Evolutionary conservation across 2,113 vertebrate species (phyloP).

Genomic region (Oryzias melastigma): DNA sequence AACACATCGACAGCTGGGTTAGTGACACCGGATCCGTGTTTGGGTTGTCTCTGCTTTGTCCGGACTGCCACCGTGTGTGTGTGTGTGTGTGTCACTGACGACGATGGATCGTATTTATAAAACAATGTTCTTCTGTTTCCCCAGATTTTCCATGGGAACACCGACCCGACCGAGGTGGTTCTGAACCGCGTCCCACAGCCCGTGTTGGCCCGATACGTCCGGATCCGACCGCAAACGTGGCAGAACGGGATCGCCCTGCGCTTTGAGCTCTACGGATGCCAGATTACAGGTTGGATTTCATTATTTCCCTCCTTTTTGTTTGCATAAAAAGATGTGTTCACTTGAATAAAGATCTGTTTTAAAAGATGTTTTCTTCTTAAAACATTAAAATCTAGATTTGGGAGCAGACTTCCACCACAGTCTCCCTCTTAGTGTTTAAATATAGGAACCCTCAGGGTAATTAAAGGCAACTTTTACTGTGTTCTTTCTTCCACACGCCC

Average conservation of each 20-base stretch:
- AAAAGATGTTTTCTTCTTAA: background rate
- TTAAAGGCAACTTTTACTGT: conserved; percentile 48
- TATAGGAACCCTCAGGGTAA: conserved; percentile 47
- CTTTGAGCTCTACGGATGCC: conserved; percentile 93
- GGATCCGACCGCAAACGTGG: conserved; percentile 93
- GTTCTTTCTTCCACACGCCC: conserved; percentile 22
- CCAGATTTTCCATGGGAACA: conserved; percentile 93
- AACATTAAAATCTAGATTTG: background rate
- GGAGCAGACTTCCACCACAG: conserved; percentile 18
- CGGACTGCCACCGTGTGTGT: conserved; percentile 45
- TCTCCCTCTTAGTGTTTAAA: conserved; percentile 35
- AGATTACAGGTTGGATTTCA: conserved; percentile 85
- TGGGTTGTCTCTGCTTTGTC: conserved; percentile 69
- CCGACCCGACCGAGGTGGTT: conserved; percentile 89
- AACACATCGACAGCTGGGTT: conserved; percentile 70
- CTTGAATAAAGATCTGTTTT: background rate
- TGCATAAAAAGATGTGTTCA: background rate
- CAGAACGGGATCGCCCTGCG: conserved; percentile 92
- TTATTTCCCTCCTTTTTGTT: background rate
- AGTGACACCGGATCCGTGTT: conserved; percentile 71
- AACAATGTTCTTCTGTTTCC: conserved; percentile 1
- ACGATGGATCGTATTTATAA: conserved; percentile 1
- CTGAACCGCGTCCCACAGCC: conserved; percentile 90
- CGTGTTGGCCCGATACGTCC: conserved; percentile 88
- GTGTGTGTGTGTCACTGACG: conserved; percentile 10